Evolutionary conservation across 2,113 vertebrate genomes (phyloP), one percentile per base, ranked within the genome.

Genomic region (Aspidoscelis tigris): DNA sequence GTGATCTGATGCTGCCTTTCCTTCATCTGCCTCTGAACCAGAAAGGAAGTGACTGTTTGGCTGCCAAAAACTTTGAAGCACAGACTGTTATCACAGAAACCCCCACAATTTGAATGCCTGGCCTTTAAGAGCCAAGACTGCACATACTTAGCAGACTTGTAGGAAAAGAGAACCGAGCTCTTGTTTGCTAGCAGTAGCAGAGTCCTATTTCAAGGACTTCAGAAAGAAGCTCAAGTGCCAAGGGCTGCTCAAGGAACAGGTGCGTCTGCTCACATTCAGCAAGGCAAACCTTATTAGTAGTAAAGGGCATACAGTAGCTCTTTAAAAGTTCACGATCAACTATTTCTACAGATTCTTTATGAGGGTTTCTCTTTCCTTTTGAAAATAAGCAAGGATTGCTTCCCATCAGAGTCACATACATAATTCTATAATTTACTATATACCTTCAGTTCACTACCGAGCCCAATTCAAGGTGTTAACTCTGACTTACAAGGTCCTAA

Each of bases 131-230:
- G 33, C 4, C 4, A 65, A 81, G 21, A 41, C 0, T 0, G 11
- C 53, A 22, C 26, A 39, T 65, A 73, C 26, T 10, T 10, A 47
- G 44, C 4, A 24, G 7, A 43, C 26, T 26, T 43, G 10, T 24
- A 24, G 7, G 24, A 50, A 39, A 39, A 33, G 43, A 18, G 44
- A 81, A 44, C 22, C 18, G 50, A 88, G 84, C 47, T 71, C 14
- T 3, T 41, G 69, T 14, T 74, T 33, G 50, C 0, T 0, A 41
- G 44, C 3, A n/a, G 2, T 6, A 39, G 8, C 86, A 22, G 80
- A 11, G 65, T 82, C 82, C 75, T 88, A 0, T 84, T 92, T 91
- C 71, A 66, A 44, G 68, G 75, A 88, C 87, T n/a, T 76, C 50
- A 90, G 78, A 86, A 33, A 24, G n/a, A 88, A 47, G 8, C 71